These are phyloP conservation scores for Sinelater perroti DNA, from an alignment of 2,888 invertebrate genomes.

Conservation along the genomic window DNA sequence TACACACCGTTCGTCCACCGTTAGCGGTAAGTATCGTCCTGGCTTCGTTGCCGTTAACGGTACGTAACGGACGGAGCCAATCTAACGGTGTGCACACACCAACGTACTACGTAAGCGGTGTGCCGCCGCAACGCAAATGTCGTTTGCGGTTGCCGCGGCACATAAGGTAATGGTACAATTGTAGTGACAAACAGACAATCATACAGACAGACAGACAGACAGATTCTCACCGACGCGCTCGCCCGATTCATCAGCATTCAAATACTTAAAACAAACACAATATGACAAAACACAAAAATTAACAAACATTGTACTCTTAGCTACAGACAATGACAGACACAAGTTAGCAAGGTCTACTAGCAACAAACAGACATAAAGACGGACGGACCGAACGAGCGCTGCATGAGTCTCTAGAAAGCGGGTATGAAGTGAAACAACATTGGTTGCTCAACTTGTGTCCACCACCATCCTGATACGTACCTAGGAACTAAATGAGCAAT, in stretches of 20 bases:
- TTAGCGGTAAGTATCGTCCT: background rate
- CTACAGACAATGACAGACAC: slow-evolving; percentile 64
- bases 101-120: slow-evolving; percentile 56
- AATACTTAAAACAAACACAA: slow-evolving; percentile 55
- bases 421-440: slow-evolving; percentile 52
- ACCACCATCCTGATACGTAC: slow-evolving; percentile 61
- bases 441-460: slow-evolving; percentile 61
- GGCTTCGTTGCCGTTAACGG: background rate
- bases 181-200: slow-evolving; percentile 39
- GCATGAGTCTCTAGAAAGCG: slow-evolving; percentile 46
- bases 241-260: slow-evolving; percentile 32
- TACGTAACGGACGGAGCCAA: too few species aligned
- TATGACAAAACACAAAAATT: slow-evolving; percentile 53
- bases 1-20: slow-evolving; percentile 35
- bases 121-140: slow-evolving; percentile 36
- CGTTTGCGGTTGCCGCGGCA: slow-evolving; percentile 37
- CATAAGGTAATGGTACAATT: slow-evolving; percentile 39
- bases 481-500: slow-evolving; percentile 53
- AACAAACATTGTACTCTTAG: slow-evolving; percentile 56
- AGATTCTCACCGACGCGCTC: slow-evolving; percentile 43
- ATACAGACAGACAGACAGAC: slow-evolving; percentile 46
- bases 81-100: slow-evolving; percentile 39
- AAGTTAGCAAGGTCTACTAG: slow-evolving; percentile 60
- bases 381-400: slow-evolving; percentile 45
- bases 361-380: slow-evolving; percentile 44